Evolutionary conservation across 2,113 vertebrate genomes (phyloP).

Genomic region (Lycaon pictus): DNA sequence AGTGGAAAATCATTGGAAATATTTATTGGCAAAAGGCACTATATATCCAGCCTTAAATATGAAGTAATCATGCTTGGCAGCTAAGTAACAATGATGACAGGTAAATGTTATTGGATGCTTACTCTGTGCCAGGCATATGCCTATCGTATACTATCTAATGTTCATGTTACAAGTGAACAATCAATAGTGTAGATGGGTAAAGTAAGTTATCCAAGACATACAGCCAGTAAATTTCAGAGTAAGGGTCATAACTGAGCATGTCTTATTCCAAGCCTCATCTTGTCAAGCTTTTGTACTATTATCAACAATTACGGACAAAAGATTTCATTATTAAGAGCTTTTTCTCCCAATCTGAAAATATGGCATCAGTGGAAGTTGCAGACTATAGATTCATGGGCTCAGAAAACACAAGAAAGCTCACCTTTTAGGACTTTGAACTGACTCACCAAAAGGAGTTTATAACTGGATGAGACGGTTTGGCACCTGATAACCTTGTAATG

Average conservation of each 20-base stretch:
- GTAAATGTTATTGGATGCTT: neutral
- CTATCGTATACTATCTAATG: neutral
- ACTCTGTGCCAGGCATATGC: neutral
- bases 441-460: neutral
- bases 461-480: neutral
- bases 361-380: neutral
- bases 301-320: neutral
- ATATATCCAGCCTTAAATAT: neutral
- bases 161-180: neutral
- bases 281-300: neutral
- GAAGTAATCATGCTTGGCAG: neutral
- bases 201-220: neutral
- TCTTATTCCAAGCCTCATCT: neutral
- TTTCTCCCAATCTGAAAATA: neutral
- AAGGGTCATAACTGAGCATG: neutral
- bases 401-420: neutral
- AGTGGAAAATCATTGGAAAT: neutral
- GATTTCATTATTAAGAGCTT: neutral
- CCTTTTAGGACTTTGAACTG: neutral
- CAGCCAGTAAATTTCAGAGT: neutral
- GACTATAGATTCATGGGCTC: neutral
- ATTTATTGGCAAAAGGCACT: neutral
- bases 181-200: neutral
- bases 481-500: neutral
- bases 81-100: neutral